Percentiles rank a stretch among this genome's conserved stretches.
These are phyloP conservation scores for Caenorhabditis sp. DNA, from an alignment of 2,888 invertebrate species.

Conservation along the genomic window DNA sequence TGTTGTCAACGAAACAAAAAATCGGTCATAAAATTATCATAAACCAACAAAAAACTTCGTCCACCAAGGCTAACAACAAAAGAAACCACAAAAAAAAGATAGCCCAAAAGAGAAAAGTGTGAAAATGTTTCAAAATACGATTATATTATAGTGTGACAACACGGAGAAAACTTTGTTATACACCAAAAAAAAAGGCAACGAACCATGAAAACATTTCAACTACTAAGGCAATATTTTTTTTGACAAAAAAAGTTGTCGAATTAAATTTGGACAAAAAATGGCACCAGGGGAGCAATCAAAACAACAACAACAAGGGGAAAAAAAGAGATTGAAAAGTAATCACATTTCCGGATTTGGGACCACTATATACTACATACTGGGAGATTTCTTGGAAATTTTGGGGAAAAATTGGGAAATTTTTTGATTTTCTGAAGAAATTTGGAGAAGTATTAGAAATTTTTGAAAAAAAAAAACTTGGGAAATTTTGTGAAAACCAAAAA, in stretches of 20 bases:
- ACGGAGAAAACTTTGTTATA: not conserved
- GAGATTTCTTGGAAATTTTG: too few species aligned
- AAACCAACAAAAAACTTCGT: not conserved
- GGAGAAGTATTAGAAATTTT: too few species aligned
- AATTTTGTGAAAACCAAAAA: too few species aligned
- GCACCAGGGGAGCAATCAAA: not conserved
- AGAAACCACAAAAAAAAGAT: not conserved
- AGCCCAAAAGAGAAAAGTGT: not conserved
- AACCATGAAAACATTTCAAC: not conserved
- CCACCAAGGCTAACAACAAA: not conserved
- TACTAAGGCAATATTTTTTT: too few species aligned
- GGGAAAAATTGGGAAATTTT: too few species aligned
- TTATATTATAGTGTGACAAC: not conserved
- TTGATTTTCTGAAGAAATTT: too few species aligned
- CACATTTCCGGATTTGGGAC: not conserved
- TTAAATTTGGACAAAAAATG: not conserved
- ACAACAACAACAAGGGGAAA: not conserved
- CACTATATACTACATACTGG: not conserved
- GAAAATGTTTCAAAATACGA: not conserved
- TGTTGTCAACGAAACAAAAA: not conserved
- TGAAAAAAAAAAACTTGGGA: too few species aligned
- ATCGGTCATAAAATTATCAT: not conserved
- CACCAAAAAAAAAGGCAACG: not conserved
- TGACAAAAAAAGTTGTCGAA: too few species aligned
- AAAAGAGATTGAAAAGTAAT: not conserved